Evolutionary conservation across 2,113 vertebrate genomes (phyloP).

Genomic region (Gymnobelideus leadbeateri): DNA sequence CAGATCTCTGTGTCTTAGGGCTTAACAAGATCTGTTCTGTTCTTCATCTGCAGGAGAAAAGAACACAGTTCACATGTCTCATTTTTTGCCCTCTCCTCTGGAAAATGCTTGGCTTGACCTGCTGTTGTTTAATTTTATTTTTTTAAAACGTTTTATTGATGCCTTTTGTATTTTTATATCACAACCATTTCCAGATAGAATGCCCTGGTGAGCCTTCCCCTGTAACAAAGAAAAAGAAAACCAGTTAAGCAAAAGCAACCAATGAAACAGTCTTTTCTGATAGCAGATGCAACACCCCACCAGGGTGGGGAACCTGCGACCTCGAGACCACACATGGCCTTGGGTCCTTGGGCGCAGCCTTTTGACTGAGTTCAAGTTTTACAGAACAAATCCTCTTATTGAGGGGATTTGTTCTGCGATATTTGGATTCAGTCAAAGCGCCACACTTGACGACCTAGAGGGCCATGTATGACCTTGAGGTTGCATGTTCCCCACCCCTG

Average conservation of each 20-base stretch:
- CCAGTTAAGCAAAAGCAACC: not conserved
- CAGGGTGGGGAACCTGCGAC: too few species aligned
- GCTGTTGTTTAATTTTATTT: not conserved
- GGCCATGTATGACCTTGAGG: too few species aligned
- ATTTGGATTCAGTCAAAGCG: too few species aligned
- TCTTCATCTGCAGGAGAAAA: constrained; percentile 33
- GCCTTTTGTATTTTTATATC: not conserved
- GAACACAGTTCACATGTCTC: constrained; percentile 56
- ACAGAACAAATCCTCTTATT: too few species aligned
- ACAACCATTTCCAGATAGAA: not conserved
- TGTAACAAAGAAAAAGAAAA: not conserved
- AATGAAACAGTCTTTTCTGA: not conserved
- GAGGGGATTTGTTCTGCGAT: too few species aligned
- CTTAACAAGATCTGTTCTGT: constrained; percentile 64
- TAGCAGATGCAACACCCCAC: not conserved
- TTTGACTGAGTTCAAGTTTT: too few species aligned
- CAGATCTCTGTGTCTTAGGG: constrained; percentile 17
- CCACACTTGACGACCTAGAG: too few species aligned
- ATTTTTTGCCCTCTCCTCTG: constrained; percentile 36
- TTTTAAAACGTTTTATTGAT: not conserved
- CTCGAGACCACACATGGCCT: too few species aligned
- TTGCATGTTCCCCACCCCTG: too few species aligned
- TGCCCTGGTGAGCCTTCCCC: not conserved
- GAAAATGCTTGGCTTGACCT: not conserved
- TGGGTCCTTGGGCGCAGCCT: too few species aligned